Conservation (phyloP, 2,888 invertebrate genomes). For the Elegia similella region DNA sequence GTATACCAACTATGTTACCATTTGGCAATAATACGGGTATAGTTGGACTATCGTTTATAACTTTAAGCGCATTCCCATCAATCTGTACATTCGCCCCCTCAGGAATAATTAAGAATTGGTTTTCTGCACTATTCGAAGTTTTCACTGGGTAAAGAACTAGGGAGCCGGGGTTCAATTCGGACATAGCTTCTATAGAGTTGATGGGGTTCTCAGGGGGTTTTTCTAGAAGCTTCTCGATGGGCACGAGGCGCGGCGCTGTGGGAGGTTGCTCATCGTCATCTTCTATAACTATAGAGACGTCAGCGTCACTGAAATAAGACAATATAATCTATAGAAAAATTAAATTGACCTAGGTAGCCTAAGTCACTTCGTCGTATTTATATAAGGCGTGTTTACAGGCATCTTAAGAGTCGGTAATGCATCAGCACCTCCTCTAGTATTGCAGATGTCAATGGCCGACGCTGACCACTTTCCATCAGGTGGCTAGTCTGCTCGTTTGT, state of each 20-base stretch:
- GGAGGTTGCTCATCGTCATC: neutral
- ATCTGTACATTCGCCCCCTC: neutral
- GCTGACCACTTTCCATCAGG: too few relatives aligned
- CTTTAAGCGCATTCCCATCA: neutral
- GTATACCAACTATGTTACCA: neutral
- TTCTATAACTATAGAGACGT: neutral
- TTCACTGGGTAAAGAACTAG: neutral
- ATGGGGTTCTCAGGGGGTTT: neutral
- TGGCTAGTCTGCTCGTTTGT: too few relatives aligned
- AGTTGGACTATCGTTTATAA: neutral
- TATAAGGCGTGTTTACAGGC: too few relatives aligned
- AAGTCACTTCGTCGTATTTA: too few relatives aligned
- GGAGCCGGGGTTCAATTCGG: neutral
- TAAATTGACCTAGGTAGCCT: too few relatives aligned
- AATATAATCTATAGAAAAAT: too few relatives aligned
- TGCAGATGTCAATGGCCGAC: too few relatives aligned
- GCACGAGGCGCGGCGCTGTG: neutral
- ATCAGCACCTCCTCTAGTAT: too few relatives aligned
- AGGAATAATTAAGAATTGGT: neutral
- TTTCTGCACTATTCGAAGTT: neutral
- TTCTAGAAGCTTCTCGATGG: neutral
- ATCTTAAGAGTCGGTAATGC: too few relatives aligned
- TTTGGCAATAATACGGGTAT: neutral
- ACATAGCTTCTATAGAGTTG: neutral
- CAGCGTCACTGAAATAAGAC: neutral